Evolutionary conservation across 64 coral and sea anemone species (phyloP), one percentile per base, ranked within the genome.

Genomic region (Anthopleura sola): DNA sequence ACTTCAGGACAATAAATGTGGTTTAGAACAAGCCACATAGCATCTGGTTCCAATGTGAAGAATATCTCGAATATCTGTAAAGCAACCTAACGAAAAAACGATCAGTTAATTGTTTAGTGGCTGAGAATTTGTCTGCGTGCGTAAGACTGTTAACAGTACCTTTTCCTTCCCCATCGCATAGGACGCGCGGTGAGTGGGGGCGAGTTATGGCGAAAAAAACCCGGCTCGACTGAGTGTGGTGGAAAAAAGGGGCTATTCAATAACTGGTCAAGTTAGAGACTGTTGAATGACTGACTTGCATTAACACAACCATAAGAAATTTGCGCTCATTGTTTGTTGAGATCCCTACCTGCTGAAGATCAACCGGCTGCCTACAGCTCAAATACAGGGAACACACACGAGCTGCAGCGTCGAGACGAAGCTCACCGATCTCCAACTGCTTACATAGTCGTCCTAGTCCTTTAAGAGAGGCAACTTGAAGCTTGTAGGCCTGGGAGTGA

Each of bases 401-500:
- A 36, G 86, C 78, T 34, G 85, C 87, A 39, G 37, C 40, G 23
- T 88, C 56, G 31, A 94, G 85, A 23, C 87, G 81, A 10, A 85
- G 55, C 44, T 92, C 92, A 28, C 85, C 34, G 74, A 99, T 69
- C 51, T 86, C 97, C 37, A 99, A 31, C 75, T 99, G 89, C 31
- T 34, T 56, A 68, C 93, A 99, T 17, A 99, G 69, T 38, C 57
- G 33, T 37, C 97, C 92, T 68, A 99, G 46, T 68, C 87, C 85
- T 57, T 87, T 86, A 14, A 99, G 68, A 10, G 78, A 38, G 9
- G 77, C 48, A 33, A 99, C 60, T 60, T 99, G 97, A 20, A 90
- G 55, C 56, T 92, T 99, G 84, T 88, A 99, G 20, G 87, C 86
- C 75, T 94, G 89, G 28, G 90, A 83, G 10, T 99, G 97, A 47